phyloP scores from a whole-genome alignment of 1,140 invertebrate genomes.

The Drosophila nigrodunni region DNA sequence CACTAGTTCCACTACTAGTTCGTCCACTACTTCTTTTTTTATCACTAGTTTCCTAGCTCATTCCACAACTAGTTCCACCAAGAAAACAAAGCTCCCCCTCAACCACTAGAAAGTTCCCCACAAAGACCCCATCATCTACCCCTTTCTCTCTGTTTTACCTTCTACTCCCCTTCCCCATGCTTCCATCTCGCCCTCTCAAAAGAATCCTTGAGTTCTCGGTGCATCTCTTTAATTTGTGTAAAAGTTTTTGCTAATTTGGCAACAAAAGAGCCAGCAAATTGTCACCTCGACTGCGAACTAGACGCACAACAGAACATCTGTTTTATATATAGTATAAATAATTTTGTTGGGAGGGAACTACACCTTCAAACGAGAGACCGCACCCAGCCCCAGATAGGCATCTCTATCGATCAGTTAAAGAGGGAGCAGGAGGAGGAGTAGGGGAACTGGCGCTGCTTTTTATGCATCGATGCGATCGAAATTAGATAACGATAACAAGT shows the following conservation, averaged over 20 bases:
- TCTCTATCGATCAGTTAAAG: slow-evolving; percentile 38
- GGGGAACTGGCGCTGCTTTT: slow-evolving; percentile 20
- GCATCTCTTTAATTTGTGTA: slow-evolving; percentile 60
- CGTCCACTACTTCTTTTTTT: not conserved
- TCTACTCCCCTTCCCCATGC: too few species aligned
- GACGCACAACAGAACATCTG: slow-evolving; percentile 1
- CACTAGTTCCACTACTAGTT: not conserved
- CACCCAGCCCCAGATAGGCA: slow-evolving; percentile 31
- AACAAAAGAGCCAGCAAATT: slow-evolving; percentile 3
- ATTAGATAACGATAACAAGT: slow-evolving; percentile 70
- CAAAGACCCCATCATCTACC: too few species aligned
- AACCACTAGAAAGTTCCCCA: too few species aligned
- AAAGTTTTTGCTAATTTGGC: slow-evolving; percentile 66
- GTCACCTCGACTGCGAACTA: not conserved
- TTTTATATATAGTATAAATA: not conserved
- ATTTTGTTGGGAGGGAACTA: slow-evolving; percentile 2
- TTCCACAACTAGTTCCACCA: too few species aligned
- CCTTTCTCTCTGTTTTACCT: too few species aligned
- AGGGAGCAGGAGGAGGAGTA: not conserved
- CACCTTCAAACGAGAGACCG: slow-evolving; percentile 57
- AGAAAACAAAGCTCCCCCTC: too few species aligned
- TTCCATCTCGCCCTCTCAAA: too few species aligned
- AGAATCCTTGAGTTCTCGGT: not conserved
- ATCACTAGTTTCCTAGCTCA: too few species aligned
- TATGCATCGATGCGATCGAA: slow-evolving; percentile 51